Evolutionary conservation across 2,888 invertebrate species (phyloP).

Genomic region (Ceratothoa steindachneri): DNA sequence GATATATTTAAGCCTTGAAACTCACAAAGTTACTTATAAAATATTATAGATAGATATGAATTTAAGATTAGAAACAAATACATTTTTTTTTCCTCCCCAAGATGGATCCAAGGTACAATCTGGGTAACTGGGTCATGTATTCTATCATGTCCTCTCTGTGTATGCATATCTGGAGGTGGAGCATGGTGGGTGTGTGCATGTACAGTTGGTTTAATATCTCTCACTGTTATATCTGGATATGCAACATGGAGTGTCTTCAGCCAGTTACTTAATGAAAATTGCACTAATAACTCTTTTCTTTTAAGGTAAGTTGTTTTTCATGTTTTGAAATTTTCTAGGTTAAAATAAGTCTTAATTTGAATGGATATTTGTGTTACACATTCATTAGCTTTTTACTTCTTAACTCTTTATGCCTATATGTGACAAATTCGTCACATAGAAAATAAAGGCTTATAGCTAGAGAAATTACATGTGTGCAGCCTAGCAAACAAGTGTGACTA

Average conservation of each 20-base stretch:
- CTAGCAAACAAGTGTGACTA: no score
- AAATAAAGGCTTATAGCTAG: no score
- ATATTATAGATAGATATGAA: no score
- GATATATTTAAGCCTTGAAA: no score
- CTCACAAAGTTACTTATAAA: no score
- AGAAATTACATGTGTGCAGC: no score
- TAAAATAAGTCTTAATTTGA: no score
- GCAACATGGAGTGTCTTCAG: slow-evolving; percentile 40
- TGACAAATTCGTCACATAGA: no score
- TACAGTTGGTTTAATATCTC: slow-evolving; percentile 36
- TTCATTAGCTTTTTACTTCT: no score
- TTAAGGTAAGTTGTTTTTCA: slow-evolving; percentile 23
- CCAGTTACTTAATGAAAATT: slow-evolving; percentile 30
- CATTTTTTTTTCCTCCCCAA: background rate
- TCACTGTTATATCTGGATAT: slow-evolving; percentile 39
- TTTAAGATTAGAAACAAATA: no score
- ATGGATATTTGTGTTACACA: no score
- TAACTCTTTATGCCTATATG: no score
- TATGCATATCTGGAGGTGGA: slow-evolving; percentile 40
- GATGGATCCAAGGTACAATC: slow-evolving; percentile 37
- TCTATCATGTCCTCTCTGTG: slow-evolving; percentile 42
- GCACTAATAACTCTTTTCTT: slow-evolving; percentile 25
- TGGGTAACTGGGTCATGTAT: slow-evolving; percentile 42
- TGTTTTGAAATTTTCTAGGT: background rate
- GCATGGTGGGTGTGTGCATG: slow-evolving; percentile 45